These are phyloP conservation scores for Tachysurus fulvidraco DNA, from an alignment of 2,113 vertebrate genomes.

Conservation along the genomic window DNA sequence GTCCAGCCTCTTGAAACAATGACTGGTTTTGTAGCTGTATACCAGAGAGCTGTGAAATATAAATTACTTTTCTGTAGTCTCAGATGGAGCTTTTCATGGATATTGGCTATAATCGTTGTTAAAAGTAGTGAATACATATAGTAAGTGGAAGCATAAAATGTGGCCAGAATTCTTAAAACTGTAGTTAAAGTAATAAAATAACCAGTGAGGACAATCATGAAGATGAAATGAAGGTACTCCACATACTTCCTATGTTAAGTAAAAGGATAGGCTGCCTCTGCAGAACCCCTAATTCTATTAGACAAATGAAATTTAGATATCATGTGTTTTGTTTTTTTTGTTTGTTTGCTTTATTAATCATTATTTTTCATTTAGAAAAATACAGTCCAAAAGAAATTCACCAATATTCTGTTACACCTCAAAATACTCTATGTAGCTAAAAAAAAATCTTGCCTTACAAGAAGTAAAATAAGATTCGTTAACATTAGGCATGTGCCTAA, in stretches of 20 bases:
- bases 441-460: neutral
- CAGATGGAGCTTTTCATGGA: neutral
- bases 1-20: constrained; percentile 31
- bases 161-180: neutral
- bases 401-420: neutral
- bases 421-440: neutral
- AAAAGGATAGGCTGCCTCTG: neutral
- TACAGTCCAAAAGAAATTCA: neutral
- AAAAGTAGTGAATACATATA: neutral
- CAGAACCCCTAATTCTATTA: neutral
- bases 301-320: neutral
- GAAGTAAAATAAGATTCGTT: neutral
- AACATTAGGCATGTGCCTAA: neutral
- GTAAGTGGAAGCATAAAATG: neutral
- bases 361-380: neutral
- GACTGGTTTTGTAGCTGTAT: constrained; percentile 30
- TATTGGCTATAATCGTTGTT: neutral
- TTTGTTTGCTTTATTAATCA: neutral
- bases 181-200: neutral
- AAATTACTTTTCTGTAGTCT: constrained; percentile 2
- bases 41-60: constrained; percentile 4
- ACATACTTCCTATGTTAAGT: neutral
- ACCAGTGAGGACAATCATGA: neutral
- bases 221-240: neutral
- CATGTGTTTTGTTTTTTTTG: neutral